Evolutionary conservation across 2,888 invertebrate species (phyloP), one percentile per base, ranked within the genome.

Genomic region (Frankliniella fusca): DNA sequence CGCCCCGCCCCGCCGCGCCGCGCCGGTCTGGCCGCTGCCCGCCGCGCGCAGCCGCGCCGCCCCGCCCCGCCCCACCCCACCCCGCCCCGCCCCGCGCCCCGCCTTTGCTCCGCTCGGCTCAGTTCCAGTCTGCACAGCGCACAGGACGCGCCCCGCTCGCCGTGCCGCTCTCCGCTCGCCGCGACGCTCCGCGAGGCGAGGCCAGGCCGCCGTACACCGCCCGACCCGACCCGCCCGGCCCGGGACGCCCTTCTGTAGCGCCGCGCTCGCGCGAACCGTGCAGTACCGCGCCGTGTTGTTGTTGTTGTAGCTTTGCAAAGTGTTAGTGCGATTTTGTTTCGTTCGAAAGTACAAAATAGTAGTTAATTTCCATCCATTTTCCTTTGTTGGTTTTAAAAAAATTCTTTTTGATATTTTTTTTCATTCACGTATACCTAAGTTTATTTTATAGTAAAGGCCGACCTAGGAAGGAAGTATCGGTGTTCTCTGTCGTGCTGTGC

Each of bases 391-490:
- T 38, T 38, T 38, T 38, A 38, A 38, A 38, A n/a, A n/a, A n/a
- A n/a, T n/a, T n/a, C 5, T 5, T 38, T 38, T 38, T 38, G 38
- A 38, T 38, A 3, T 3, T 38, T 38, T 5, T 38, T 38, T 38
- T 38, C 38, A 38, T 38, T 38, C 38, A 3, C 38, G 38, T 38
- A n/a, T n/a, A 38, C 38, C 38, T 38, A 38, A 38, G 38, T 38
- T 38, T 2, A 38, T 38, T 3, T 38, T 38, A 38, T n/a, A n/a
- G n/a, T n/a, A n/a, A n/a, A 38, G 38, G 38, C 38, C 38, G 38
- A 18, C n/a, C 61, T 18, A 61, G 70, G 70, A 76, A 76, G 70
- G 70, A 76, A 76, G 70, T 76, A 76, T 76, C 70, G 70, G 23
- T 27, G 70, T 76, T 12, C 9, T 70, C 38, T 38, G 38, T 38